Evolutionary conservation across 2,797 vertebrate genomes (phyloP).

Genomic region (Hippopotamyrus pictus): DNA sequence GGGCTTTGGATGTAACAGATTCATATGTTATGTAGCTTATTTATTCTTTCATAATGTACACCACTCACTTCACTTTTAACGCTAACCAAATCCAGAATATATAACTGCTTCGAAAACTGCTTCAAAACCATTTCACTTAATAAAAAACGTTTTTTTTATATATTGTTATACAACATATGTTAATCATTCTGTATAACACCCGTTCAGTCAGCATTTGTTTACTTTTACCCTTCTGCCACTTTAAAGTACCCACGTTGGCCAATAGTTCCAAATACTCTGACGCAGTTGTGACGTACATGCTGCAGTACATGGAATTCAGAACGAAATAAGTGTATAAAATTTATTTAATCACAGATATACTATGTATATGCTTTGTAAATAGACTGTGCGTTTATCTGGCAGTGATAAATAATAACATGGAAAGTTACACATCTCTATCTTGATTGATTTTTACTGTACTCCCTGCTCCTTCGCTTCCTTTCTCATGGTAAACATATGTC

Average conservation of each 20-base stretch:
- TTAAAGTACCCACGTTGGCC: slow-evolving; percentile 42
- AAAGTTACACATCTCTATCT: neutral
- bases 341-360: neutral
- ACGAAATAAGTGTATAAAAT: slow-evolving; percentile 25
- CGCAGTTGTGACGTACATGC: slow-evolving; percentile 43
- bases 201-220: neutral
- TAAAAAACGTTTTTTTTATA: neutral
- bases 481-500: slow-evolving; percentile 62
- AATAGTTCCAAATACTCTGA: slow-evolving; percentile 28
- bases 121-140: neutral
- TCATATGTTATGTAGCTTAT: neutral
- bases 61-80: neutral
- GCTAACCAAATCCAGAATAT: neutral
- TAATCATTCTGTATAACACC: neutral
- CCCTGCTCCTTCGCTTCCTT: slow-evolving; percentile 40
- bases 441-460: slow-evolving; percentile 34
- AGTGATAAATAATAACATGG: neutral
- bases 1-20: neutral
- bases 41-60: neutral
- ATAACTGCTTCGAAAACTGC: neutral
- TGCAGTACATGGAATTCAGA: slow-evolving; percentile 28
- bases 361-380: neutral
- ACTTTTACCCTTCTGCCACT: slow-evolving; percentile 28
- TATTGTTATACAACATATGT: neutral
- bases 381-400: neutral